Evolutionary conservation across 2,888 invertebrate species (phyloP).

Genomic region (Thalpophila matura): DNA sequence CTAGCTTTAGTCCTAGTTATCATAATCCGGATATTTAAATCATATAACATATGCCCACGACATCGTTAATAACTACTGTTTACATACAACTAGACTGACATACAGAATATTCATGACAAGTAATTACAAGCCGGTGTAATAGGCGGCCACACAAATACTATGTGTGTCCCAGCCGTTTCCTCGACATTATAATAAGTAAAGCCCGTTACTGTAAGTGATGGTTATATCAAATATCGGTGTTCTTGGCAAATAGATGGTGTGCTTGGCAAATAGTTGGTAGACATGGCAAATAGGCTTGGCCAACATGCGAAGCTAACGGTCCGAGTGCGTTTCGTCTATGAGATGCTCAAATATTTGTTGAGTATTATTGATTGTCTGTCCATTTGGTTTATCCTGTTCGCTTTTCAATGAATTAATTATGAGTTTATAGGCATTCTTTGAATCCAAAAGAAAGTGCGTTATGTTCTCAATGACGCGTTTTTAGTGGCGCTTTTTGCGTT

Average conservation of each 20-base stretch:
- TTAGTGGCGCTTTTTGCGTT: too few species aligned
- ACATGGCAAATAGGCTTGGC: slow-evolving; percentile 55
- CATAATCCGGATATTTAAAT: slow-evolving; percentile 12
- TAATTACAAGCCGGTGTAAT: slow-evolving; percentile 64
- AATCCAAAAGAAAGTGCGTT: slow-evolving; percentile 1
- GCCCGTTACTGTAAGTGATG: slow-evolving; percentile 71
- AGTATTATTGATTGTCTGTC: slow-evolving; percentile 30
- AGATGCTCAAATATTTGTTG: slow-evolving; percentile 59
- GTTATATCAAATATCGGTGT: slow-evolving; percentile 72
- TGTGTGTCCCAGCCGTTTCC: slow-evolving; percentile 62
- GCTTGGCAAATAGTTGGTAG: slow-evolving; percentile 51
- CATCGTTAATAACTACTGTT: slow-evolving; percentile 47
- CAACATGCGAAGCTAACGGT: slow-evolving; percentile 67
- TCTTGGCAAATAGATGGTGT: slow-evolving; percentile 55
- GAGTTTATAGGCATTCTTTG: not conserved
- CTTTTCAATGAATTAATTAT: slow-evolving; percentile 44
- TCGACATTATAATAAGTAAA: slow-evolving; percentile 67
- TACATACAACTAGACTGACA: slow-evolving; percentile 50
- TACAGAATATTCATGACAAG: slow-evolving; percentile 57
- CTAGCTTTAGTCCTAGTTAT: not conserved
- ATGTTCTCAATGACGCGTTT: not conserved
- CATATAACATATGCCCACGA: slow-evolving; percentile 29
- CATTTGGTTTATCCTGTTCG: slow-evolving; percentile 62
- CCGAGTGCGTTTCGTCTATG: slow-evolving; percentile 44
- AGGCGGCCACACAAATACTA: slow-evolving; percentile 61